Evolutionary conservation across 2,888 invertebrate genomes (phyloP).

Genomic region (Zaprionus bogoriensis): DNA sequence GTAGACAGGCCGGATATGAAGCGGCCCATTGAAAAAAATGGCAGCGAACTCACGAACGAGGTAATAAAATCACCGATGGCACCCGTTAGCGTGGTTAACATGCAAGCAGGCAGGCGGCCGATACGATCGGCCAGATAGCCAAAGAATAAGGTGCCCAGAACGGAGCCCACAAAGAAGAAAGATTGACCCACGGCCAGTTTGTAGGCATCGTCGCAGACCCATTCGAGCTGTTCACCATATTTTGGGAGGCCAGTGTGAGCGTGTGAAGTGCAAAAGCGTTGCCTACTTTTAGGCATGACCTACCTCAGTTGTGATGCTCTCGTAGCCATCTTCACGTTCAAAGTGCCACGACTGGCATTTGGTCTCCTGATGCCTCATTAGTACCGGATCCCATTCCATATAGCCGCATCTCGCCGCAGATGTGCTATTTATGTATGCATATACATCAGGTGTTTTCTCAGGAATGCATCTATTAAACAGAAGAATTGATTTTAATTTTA

Average conservation of each 20-base stretch:
- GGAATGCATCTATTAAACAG: constrained; percentile 71
- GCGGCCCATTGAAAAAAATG: constrained; percentile 83
- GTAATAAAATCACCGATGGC: constrained; percentile 84
- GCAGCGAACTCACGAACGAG: constrained; percentile 82
- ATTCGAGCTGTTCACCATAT: constrained; percentile 81
- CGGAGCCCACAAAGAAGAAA: constrained; percentile 85
- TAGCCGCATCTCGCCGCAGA: constrained; percentile 22
- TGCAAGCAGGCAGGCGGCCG: constrained; percentile 84
- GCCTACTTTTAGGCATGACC: constrained; percentile 53
- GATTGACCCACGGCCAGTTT: constrained; percentile 85
- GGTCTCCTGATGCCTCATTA: constrained; percentile 38
- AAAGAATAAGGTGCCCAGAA: constrained; percentile 84
- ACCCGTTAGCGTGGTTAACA: constrained; percentile 84
- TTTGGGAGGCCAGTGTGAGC: constrained; percentile 36
- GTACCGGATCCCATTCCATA: constrained; percentile 15
- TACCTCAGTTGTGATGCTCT: constrained; percentile 86
- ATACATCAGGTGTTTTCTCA: constrained; percentile 41
- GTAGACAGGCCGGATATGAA: constrained; percentile 85
- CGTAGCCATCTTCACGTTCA: constrained; percentile 84
- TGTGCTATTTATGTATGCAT: background rate
- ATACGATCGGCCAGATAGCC: constrained; percentile 85
- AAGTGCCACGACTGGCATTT: constrained; percentile 84
- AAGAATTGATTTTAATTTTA: background rate
- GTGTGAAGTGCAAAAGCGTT: background rate
- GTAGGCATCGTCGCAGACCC: constrained; percentile 85